phyloP scores from a whole-genome alignment of 1,140 invertebrate genomes.

The Neelides sp. region DNA sequence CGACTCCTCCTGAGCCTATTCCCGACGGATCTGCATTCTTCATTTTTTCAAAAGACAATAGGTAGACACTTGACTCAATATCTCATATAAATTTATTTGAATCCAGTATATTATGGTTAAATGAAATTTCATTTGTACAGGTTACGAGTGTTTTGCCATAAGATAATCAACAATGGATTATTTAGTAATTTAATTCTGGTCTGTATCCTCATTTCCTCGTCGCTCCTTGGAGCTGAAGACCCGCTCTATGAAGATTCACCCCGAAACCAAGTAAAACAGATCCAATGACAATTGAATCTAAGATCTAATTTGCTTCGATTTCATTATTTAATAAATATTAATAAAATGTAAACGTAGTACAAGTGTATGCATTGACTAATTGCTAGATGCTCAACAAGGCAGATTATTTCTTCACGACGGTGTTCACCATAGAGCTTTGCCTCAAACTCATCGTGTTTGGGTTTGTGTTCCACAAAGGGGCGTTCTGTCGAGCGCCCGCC shows the following conservation, averaged over 20 bases:
- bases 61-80: slow-evolving; percentile 41
- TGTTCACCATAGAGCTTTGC: slow-evolving; percentile 95
- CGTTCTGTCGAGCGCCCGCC: slow-evolving; percentile 95
- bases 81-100: neutral
- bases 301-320: neutral
- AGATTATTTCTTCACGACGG: slow-evolving; percentile 95
- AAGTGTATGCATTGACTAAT: slow-evolving; percentile 24
- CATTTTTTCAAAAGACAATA: slow-evolving; percentile 87
- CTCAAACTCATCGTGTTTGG: slow-evolving; percentile 95
- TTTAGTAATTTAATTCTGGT: slow-evolving; percentile 89
- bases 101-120: slow-evolving; percentile 2
- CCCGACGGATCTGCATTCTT: slow-evolving; percentile 90
- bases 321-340: neutral
- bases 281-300: neutral
- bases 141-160: slow-evolving; percentile 92
- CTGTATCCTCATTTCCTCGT: slow-evolving; percentile 95
- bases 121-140: slow-evolving; percentile 41
- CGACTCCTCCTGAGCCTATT: slow-evolving; percentile 59
- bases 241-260: slow-evolving; percentile 66
- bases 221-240: slow-evolving; percentile 95
- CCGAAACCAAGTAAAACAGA: slow-evolving; percentile 48
- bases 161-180: slow-evolving; percentile 84
- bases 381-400: slow-evolving; percentile 86
- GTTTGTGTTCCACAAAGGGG: slow-evolving; percentile 89
- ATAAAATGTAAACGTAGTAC: no score